phyloP scores from a whole-genome alignment of 2,113 vertebrate species.

The Bubo bubo region DNA sequence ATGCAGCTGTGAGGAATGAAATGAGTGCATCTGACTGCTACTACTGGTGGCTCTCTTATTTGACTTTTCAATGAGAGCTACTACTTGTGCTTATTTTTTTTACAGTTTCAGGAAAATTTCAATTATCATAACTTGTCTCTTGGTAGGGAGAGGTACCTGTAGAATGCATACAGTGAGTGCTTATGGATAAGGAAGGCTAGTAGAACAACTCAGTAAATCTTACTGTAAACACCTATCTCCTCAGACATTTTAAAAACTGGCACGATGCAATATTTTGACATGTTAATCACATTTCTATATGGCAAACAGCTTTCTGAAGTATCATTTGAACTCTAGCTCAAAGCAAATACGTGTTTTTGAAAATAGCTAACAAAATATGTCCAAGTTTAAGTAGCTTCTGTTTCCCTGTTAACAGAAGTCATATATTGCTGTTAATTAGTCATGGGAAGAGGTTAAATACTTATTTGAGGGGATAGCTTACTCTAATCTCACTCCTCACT shows the following conservation, averaged over 20 bases:
- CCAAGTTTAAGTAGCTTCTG: slow-evolving; percentile 60
- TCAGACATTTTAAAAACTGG: background rate
- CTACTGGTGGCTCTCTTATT: background rate
- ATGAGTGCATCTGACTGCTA: background rate
- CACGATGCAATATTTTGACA: background rate
- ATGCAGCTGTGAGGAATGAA: background rate
- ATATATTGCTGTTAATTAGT: slow-evolving; percentile 64
- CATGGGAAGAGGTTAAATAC: slow-evolving; percentile 54
- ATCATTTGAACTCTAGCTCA: slow-evolving; percentile 6
- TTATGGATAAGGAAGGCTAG: background rate
- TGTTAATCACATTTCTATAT: slow-evolving; percentile 42
- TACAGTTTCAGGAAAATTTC: background rate
- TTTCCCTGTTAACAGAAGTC: slow-evolving; percentile 40
- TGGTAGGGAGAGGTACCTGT: background rate
- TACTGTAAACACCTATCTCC: background rate
- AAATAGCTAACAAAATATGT: slow-evolving; percentile 68
- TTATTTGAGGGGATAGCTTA: slow-evolving; percentile 57
- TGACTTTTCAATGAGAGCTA: background rate
- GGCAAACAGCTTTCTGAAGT: background rate
- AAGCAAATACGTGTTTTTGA: slow-evolving; percentile 61
- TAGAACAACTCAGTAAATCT: background rate
- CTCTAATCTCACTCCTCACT: background rate
- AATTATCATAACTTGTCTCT: background rate
- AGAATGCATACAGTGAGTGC: background rate
- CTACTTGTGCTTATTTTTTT: background rate